These are phyloP conservation scores for Colossoma macropomum DNA, from an alignment of 2,113 vertebrate genomes.

Conservation along the genomic window DNA sequence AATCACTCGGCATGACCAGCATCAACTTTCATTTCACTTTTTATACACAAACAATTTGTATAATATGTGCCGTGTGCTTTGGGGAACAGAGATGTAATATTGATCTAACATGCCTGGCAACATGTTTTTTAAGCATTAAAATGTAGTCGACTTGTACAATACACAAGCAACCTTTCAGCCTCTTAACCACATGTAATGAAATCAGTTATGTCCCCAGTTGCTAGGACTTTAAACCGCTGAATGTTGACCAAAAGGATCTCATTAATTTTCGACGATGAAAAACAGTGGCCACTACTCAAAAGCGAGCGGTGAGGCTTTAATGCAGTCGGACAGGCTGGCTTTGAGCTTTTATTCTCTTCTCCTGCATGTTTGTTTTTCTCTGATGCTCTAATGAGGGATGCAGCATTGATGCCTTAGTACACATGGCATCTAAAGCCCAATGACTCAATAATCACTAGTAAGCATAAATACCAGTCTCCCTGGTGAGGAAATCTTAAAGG, in stretches of 20 bases:
- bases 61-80: conserved; percentile 38
- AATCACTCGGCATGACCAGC: conserved; percentile 53
- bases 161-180: conserved; percentile 23
- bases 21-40: conserved; percentile 66
- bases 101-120: conserved; percentile 34
- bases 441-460: conserved; percentile 44
- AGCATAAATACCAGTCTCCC: conserved; percentile 28
- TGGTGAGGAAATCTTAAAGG: conserved; percentile 32
- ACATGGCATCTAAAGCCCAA: conserved; percentile 40
- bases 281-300: conserved; percentile 57
- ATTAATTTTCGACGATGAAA: conserved; percentile 66
- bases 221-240: conserved; percentile 55
- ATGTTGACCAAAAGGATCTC: conserved; percentile 71
- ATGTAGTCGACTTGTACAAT: neutral
- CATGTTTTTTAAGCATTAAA: conserved; percentile 53
- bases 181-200: conserved; percentile 16
- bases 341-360: conserved; percentile 42
- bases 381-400: conserved; percentile 55
- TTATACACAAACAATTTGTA: conserved; percentile 62
- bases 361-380: conserved; percentile 52
- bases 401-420: conserved; percentile 43
- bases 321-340: conserved; percentile 52
- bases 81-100: conserved; percentile 46
- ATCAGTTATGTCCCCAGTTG: conserved; percentile 26
- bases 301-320: conserved; percentile 64